Base-by-base conservation (phyloP, 2,797 vertebrate species). In the Atherinosoma microstoma region DNA sequence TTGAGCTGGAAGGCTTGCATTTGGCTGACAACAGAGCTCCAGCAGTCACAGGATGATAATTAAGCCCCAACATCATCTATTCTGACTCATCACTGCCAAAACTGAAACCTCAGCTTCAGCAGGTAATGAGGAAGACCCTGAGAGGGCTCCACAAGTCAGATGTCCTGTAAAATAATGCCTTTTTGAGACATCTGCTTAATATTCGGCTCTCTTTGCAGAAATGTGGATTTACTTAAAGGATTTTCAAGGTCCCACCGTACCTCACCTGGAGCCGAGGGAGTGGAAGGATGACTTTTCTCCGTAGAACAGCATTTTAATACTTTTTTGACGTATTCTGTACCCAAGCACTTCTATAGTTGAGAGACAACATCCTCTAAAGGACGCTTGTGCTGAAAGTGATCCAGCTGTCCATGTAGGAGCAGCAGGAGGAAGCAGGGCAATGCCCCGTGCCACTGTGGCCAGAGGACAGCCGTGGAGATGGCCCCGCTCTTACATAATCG, bases 81-180 rank as follows among this genome's bases (percentile, higher is more conserved):
- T 89, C 86, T 85, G 86, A 88, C 87, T 87, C 89, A 68, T 86
- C 86, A 65, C 56, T 73, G 74, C 83, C 75, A 79, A 73, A 91
- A 87, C 35, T 74, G 79, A 87, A 80, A 80, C 22, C 82, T 68
- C 49, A 72, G 32, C 86, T 88, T 89, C 76, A 70, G 86, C 84
- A 81, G 83, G 84, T 92, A 85, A 83, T 65, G 73, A 83, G 83
- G 71, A 76, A 77, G 84, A 85, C 79, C 76, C 80, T 64, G 77
- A 71, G 80, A 76, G 84, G 75, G 36, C 74, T 76, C 78, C n/a
- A n/a, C 58, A 4, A 81, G 75, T 68, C 75, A 57, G 64, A 65
- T 2, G 18, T 63, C 79, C 83, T 1, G 62, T 71, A 29, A 73
- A 79, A 70, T 1, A 11, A 49, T 22, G n/a, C 73, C 67, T 56